Base-by-base conservation (phyloP, 2,797 vertebrate genomes). In the Saxicola maurus region DNA sequence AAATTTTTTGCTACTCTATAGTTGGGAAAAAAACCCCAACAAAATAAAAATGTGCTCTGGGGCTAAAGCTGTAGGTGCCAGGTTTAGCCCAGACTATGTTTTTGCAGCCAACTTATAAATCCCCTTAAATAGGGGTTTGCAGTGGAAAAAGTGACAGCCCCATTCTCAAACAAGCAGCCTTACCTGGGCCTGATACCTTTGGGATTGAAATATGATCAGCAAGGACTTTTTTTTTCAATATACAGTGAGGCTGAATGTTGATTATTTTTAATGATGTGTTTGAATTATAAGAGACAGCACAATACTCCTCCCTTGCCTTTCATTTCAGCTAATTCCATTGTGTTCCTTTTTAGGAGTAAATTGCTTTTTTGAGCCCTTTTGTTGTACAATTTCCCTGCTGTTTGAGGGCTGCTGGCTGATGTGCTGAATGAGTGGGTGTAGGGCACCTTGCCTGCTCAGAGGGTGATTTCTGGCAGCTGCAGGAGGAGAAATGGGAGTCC, bases 21-120 rank as follows among this genome's bases (percentile, higher is more conserved):
- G 51, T 57, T 94, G 87, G 84, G 24, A 11, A 84, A 85, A 93
- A 82, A 61, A 6, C 0, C 53, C 53, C 72, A 90, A 66, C 82
- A 85, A 95, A 96, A 95, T 90, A 94, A 91, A 96, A 96, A 92
- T 86, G 83, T 82, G 68, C 94, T 96, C 82, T n/a, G 16, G 92
- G 93, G 86, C 96, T 95, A 88, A 90, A 95, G 80, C 69, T 88
- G 19, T 52, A 56, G 85, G 76, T 92, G 91, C 94, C 95, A 94
- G 88, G 64, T 95, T 94, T 95, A 95, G 85, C 82, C 89, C 86
- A 81, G 77, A 64, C 81, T 83, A n/a, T 86, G 89, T 94, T 92
- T 96, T 96, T 95, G 93, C 93, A 96, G 95, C 93, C 94, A 93
- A 92, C 92, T 95, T 92, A 79, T 96, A 96, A 97, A 96, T 96